Percentiles rank a stretch among this genome's conserved stretches.
Conservation (phyloP, 2,888 invertebrate genomes). For the Prionchulus punctatus region DNA sequence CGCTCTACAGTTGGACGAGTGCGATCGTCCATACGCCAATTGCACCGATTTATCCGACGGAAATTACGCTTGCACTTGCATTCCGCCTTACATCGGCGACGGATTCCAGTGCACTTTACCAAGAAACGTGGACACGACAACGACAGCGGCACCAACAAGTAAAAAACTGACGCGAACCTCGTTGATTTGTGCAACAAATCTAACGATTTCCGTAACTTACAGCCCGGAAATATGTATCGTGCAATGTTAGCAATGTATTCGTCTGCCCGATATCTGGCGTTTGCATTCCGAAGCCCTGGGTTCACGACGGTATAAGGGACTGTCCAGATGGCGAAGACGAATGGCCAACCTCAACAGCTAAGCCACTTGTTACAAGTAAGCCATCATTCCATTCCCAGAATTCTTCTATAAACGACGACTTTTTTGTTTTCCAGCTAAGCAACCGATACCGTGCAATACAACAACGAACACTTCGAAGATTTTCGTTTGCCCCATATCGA, state of each 20-base stretch:
- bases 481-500: neutral
- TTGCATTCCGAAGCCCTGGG: neutral
- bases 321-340: conserved; percentile 5
- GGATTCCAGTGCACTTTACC: neutral
- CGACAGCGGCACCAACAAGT: neutral
- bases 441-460: too few species aligned
- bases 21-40: neutral
- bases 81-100: neutral
- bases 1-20: neutral
- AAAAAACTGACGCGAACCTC: too few species aligned
- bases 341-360: neutral
- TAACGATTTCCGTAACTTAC: too few species aligned
- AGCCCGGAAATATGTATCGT: too few species aligned
- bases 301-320: conserved; percentile 1
- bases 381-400: too few species aligned
- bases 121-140: neutral
- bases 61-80: conserved; percentile 1
- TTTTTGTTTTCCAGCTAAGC: too few species aligned
- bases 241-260: too few species aligned
- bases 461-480: too few species aligned
- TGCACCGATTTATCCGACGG: neutral
- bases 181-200: too few species aligned
- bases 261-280: neutral
- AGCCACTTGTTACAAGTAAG: too few species aligned
- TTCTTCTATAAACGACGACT: too few species aligned